Evolutionary conservation across 2,797 vertebrate species (phyloP).

Genomic region (Peromyscus eremicus): DNA sequence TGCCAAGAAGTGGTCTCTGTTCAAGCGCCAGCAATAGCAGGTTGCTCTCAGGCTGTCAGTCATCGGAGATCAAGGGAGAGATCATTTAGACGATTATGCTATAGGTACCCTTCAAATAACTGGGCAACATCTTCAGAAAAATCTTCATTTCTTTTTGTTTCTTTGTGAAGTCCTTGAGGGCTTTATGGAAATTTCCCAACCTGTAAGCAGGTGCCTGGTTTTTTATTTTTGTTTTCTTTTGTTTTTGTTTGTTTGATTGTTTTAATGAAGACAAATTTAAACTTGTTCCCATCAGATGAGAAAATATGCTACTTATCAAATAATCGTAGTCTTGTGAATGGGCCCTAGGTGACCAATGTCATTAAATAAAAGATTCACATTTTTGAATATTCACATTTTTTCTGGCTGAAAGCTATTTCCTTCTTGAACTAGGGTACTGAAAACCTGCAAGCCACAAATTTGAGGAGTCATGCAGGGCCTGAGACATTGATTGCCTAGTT

Average conservation of each 20-base stretch:
- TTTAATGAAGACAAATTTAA: slow-evolving; percentile 68
- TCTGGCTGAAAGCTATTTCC: slow-evolving; percentile 83
- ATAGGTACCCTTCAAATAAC: not conserved
- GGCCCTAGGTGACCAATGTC: slow-evolving; percentile 68
- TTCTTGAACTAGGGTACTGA: slow-evolving; percentile 81
- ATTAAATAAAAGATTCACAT: slow-evolving; percentile 87
- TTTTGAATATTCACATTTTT: slow-evolving; percentile 88
- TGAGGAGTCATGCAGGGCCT: slow-evolving; percentile 82
- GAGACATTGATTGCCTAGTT: slow-evolving; percentile 84
- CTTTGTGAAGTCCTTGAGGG: not conserved
- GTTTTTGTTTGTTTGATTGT: not conserved
- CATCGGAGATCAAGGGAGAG: not conserved
- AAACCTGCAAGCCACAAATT: slow-evolving; percentile 82
- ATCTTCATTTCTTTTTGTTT: not conserved
- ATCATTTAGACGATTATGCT: slow-evolving; percentile 35
- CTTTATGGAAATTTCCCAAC: not conserved
- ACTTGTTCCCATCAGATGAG: slow-evolving; percentile 29
- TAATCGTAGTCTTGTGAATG: slow-evolving; percentile 56
- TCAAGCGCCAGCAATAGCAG: slow-evolving; percentile 18
- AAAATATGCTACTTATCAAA: slow-evolving; percentile 68
- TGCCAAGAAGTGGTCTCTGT: slow-evolving; percentile 46
- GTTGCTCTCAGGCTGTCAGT: slow-evolving; percentile 14
- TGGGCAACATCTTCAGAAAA: slow-evolving; percentile 18
- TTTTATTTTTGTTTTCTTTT: not conserved
- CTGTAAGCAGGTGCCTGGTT: not conserved